Percentiles rank a stretch among this genome's conserved stretches.
These are phyloP conservation scores for Melieria picta DNA, from an alignment of 2,888 invertebrate species.

Conservation along the genomic window DNA sequence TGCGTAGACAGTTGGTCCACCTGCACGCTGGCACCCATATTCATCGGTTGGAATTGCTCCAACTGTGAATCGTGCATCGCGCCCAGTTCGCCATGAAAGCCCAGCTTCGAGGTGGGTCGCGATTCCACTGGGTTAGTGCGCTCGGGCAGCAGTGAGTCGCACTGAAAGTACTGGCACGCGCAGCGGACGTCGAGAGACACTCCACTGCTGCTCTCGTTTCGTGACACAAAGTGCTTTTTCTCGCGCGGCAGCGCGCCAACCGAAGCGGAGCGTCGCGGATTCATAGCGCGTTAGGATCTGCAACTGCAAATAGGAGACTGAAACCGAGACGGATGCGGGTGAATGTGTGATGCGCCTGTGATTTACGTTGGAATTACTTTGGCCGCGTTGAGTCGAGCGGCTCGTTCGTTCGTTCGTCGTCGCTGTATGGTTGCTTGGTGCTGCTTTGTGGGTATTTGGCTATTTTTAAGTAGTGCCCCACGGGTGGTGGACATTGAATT, in stretches of 20 bases:
- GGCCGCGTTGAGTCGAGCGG: slow-evolving; percentile 27
- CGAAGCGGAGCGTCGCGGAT: slow-evolving; percentile 73
- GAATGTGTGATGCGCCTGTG: too few relatives aligned
- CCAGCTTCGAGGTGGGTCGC: slow-evolving; percentile 72
- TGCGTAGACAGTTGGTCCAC: slow-evolving; percentile 55
- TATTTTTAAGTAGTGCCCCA: slow-evolving; percentile 58
- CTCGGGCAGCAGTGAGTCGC: slow-evolving; percentile 82
- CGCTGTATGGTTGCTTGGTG: not conserved
- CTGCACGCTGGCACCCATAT: slow-evolving; percentile 41
- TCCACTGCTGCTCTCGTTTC: slow-evolving; percentile 77
- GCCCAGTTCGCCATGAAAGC: slow-evolving; percentile 65
- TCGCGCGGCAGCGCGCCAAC: slow-evolving; percentile 74
- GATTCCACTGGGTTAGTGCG: slow-evolving; percentile 75
- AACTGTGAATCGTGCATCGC: slow-evolving; percentile 48
- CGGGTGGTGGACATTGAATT: slow-evolving; percentile 57
- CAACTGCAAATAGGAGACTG: not conserved
- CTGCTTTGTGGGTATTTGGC: slow-evolving; percentile 38
- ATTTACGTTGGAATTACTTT: not conserved
- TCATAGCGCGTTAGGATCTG: slow-evolving; percentile 47
- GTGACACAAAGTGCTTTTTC: slow-evolving; percentile 74
- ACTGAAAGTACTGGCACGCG: slow-evolving; percentile 86
- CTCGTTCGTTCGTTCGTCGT: slow-evolving; percentile 23
- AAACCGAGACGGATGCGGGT: too few relatives aligned
- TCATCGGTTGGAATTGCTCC: slow-evolving; percentile 41
- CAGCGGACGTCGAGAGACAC: slow-evolving; percentile 84